phyloP scores from a whole-genome alignment of 2,113 vertebrate species.

The Boleophthalmus pectinirostris region DNA sequence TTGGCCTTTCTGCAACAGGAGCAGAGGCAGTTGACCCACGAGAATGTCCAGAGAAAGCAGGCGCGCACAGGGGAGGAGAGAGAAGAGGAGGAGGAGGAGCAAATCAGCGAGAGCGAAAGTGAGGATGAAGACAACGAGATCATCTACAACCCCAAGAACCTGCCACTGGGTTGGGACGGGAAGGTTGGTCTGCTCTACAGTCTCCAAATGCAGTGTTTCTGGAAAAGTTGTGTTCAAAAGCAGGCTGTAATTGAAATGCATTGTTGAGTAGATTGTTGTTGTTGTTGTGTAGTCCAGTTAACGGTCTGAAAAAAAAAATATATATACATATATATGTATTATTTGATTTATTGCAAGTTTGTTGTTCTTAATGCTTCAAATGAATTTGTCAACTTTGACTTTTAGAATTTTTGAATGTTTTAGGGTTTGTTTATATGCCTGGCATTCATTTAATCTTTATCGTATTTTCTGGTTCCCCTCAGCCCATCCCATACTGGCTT shows the following conservation, averaged over 20 bases:
- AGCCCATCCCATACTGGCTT: constrained; percentile 98
- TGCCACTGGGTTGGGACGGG: constrained; percentile 97
- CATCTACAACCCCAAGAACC: constrained; percentile 98
- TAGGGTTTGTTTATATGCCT: not conserved
- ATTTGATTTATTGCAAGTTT: too few species aligned
- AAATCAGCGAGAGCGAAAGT: constrained; percentile 96
- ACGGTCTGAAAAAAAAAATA: too few species aligned
- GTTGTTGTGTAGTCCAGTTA: too few species aligned
- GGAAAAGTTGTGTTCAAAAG: too few species aligned
- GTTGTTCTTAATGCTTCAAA: too few species aligned
- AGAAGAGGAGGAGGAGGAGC: constrained; percentile 96
- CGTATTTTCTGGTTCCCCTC: not conserved
- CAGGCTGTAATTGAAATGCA: too few species aligned
- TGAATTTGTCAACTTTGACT: too few species aligned
- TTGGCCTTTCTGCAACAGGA: constrained; percentile 75
- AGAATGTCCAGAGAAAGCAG: constrained; percentile 97
- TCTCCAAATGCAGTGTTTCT: not conserved
- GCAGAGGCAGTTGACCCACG: constrained; percentile 94
- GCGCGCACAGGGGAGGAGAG: constrained; percentile 96
- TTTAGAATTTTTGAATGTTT: too few species aligned
- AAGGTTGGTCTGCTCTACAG: constrained; percentile 77
- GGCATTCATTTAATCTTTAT: not conserved
- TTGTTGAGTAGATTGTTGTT: too few species aligned
- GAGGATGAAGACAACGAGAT: constrained; percentile 99
- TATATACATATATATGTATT: too few species aligned